Evolutionary conservation across 2,888 invertebrate species (phyloP), one percentile per base, ranked within the genome.

Genomic region (Spicauda simplicius): DNA sequence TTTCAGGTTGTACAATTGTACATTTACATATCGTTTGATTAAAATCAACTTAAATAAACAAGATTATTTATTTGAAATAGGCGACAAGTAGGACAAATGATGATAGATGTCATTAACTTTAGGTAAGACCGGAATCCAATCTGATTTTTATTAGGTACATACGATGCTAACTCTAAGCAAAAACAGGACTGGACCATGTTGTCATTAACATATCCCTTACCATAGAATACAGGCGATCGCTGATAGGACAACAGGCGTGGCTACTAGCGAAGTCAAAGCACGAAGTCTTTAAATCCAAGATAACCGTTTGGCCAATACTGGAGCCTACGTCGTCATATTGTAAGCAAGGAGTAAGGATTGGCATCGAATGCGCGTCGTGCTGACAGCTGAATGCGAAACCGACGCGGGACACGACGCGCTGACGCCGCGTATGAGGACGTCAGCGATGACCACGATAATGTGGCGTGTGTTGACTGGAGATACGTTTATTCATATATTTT

Each of bases 311-410:
- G 18, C 50, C 50, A 50, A 50, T 18, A 50, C 45, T 45, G 18
- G n/a, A n/a, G 18, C 50, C n/a, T 50, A 48, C 18, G 18, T 20
- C 41, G n/a, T 19, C 11, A 57, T 20, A 58, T 20, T 58, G 7
- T 30, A 16, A 60, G 50, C 30, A 16, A 14, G 48, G 25, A 50
- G 16, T n/a, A 50, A 8, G 69, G 76, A 77, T 71, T 73, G 77
- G 75, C 76, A 71, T 66, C 73, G 74, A 77, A 77, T 76, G 64
- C 68, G 69, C 70, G 71, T 64, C 69, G 66, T 68, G 63, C 7
- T 71, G 77, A 76, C 77, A 76, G 71, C 61, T 74, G 72, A 76
- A 76, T 74, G 74, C 70, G 71, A 70, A 61, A 69, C 62, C 63
- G 59, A 61, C 55, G 66, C 63, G 62, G 53, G 50, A 59, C 65